Conservation (phyloP, 1,140 invertebrate species). For the Hydropsyche tenuis region DNA sequence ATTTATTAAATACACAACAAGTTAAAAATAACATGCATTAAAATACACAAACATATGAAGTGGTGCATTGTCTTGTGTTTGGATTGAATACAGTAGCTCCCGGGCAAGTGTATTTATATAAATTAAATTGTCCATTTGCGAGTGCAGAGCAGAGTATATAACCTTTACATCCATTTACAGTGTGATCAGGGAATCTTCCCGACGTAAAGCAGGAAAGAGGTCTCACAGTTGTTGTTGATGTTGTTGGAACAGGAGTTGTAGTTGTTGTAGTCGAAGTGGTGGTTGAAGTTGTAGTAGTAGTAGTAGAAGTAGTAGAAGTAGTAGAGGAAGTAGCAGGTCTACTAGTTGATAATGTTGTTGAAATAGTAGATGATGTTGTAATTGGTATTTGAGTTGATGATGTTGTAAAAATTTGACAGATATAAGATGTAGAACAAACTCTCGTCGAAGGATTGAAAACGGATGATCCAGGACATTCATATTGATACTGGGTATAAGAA, state of each 20-base stretch:
- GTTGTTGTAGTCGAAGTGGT: conserved; percentile 3
- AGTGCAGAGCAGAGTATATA: not conserved
- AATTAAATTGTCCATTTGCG: not conserved
- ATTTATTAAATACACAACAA: too few relatives aligned
- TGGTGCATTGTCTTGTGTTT: not conserved
- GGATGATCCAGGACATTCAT: conserved; percentile 1
- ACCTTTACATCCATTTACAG: not conserved
- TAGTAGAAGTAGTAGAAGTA: not conserved
- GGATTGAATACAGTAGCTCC: conserved; percentile 12
- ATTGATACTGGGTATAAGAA: not conserved
- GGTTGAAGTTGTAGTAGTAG: not conserved
- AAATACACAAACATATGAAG: not conserved
- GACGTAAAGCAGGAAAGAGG: not conserved
- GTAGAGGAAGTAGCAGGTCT: not conserved
- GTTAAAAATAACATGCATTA: too few relatives aligned
- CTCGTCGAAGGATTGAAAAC: conserved; percentile 4
- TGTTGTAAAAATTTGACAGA: not conserved
- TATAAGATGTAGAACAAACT: not conserved
- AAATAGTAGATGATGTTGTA: too few relatives aligned
- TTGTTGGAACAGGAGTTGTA: not conserved
- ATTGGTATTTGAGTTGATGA: not conserved
- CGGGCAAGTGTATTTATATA: conserved; percentile 5
- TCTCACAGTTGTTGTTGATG: not conserved
- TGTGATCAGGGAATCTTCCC: not conserved
- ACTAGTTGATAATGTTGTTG: not conserved